Evolutionary conservation across 2,113 vertebrate species (phyloP).

Genomic region (Chaenogobius annularis): DNA sequence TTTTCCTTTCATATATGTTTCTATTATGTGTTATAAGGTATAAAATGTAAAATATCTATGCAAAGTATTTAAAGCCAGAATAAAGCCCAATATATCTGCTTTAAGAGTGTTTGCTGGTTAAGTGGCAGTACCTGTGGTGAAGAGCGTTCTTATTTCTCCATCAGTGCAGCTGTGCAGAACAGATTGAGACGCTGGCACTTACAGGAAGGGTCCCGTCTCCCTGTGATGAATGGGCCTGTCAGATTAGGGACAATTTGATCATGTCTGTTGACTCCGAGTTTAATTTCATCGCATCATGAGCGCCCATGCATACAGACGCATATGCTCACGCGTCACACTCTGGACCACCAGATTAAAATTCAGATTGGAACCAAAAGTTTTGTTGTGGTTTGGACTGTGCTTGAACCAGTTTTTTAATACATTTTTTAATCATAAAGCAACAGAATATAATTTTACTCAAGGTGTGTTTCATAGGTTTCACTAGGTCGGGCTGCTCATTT

Average conservation of each 20-base stretch:
- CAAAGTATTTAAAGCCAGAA: background rate
- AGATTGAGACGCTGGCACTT: slow-evolving; percentile 51
- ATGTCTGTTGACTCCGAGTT: slow-evolving; percentile 69
- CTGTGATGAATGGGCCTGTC: slow-evolving; percentile 77
- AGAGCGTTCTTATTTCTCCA: slow-evolving; percentile 50
- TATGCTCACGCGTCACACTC: slow-evolving; percentile 53
- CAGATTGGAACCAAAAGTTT: slow-evolving; percentile 20
- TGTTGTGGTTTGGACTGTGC: background rate
- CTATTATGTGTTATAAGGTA: background rate
- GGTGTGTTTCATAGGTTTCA: background rate
- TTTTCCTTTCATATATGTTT: background rate
- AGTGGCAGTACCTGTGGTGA: slow-evolving; percentile 17
- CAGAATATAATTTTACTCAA: background rate
- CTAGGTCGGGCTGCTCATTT: too few species aligned
- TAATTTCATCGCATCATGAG: slow-evolving; percentile 68
- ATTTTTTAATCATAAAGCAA: background rate
- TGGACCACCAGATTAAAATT: slow-evolving; percentile 23
- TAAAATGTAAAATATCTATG: background rate
- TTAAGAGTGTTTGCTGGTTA: background rate
- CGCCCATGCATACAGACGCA: slow-evolving; percentile 48
- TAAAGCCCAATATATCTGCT: background rate
- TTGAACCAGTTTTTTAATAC: background rate
- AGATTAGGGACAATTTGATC: slow-evolving; percentile 72
- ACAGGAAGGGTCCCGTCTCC: slow-evolving; percentile 50
- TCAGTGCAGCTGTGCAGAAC: slow-evolving; percentile 56